Conservation (phyloP, 2,797 vertebrate genomes). For the Myoxocephalus aenaeus region DNA sequence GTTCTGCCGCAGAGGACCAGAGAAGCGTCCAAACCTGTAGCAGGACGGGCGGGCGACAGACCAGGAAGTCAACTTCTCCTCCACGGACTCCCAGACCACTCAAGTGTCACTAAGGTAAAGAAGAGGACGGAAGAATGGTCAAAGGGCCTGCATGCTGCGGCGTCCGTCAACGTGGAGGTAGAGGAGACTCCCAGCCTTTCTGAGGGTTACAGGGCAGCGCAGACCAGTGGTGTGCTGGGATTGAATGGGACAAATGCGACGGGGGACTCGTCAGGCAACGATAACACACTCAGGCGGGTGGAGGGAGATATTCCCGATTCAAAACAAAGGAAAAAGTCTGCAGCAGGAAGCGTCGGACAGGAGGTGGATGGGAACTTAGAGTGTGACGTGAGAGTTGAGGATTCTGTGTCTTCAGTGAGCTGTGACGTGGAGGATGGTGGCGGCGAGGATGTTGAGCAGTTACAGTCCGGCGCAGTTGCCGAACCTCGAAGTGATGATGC, state of each 20-base stretch:
- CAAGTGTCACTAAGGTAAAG: background rate
- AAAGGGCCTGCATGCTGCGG: background rate
- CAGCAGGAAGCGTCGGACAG: background rate
- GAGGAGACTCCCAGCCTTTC: background rate
- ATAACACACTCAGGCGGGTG: background rate
- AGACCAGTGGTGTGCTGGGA: background rate
- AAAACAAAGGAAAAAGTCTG: conserved; percentile 28
- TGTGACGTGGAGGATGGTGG: background rate
- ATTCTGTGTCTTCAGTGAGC: background rate
- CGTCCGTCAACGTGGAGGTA: background rate
- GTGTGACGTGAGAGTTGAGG: background rate
- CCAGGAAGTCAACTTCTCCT: background rate
- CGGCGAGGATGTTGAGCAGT: no score
- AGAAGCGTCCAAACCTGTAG: background rate
- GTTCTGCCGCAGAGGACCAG: rapidly evolving
- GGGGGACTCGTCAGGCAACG: background rate
- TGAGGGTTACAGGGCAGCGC: background rate
- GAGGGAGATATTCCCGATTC: background rate
- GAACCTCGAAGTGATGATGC: no score
- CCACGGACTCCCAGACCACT: background rate
- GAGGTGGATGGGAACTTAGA: conserved; percentile 3
- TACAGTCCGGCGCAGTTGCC: no score
- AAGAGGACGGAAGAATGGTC: background rate
- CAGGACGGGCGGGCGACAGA: background rate
- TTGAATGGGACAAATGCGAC: background rate